phyloP scores from a whole-genome alignment of 2,113 vertebrate genomes.

The Tragelaphus buxtoni region DNA sequence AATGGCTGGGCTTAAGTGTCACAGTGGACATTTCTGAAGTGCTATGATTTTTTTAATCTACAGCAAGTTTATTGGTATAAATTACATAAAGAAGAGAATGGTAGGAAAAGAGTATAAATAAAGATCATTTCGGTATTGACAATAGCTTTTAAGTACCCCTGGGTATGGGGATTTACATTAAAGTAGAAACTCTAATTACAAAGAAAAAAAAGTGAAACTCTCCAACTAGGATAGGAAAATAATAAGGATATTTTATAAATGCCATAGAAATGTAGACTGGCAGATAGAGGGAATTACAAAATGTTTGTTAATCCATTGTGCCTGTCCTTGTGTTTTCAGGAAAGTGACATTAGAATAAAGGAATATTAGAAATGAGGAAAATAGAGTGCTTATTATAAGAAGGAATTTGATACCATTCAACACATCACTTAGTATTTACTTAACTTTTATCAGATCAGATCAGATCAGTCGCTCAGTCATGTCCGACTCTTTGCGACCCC shows the following conservation, averaged over 20 bases:
- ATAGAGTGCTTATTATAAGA: background rate
- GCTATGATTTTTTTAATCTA: background rate
- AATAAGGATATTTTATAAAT: constrained; percentile 15
- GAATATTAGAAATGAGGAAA: background rate
- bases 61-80: background rate
- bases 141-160: background rate
- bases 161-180: background rate
- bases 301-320: background rate
- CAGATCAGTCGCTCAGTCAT: too few species aligned
- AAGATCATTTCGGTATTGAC: background rate
- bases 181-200: background rate
- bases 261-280: background rate
- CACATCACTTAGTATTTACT: background rate
- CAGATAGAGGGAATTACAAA: background rate
- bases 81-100: background rate
- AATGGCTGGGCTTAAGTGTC: background rate
- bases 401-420: background rate
- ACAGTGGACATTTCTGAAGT: background rate
- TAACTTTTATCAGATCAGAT: background rate
- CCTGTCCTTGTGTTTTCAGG: background rate
- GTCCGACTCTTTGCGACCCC: too few species aligned
- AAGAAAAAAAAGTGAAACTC: background rate
- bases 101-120: background rate
- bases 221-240: background rate
- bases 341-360: background rate